phyloP scores from a whole-genome alignment of 2,797 vertebrate species.

The Falco novaeseelandiae region DNA sequence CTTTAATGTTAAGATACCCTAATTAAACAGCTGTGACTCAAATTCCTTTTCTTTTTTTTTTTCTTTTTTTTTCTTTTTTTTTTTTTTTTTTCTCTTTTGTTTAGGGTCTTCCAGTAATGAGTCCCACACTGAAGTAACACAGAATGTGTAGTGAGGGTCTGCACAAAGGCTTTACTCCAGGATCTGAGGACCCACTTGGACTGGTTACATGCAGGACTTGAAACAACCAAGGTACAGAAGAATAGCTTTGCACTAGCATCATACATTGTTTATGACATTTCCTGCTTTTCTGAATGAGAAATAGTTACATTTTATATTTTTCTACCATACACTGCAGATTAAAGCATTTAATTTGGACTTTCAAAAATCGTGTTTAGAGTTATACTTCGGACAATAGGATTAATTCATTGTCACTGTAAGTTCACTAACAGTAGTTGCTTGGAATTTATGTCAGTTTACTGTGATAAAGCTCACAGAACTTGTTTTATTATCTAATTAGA shows the following conservation, averaged over 20 bases:
- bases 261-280: neutral
- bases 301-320: neutral
- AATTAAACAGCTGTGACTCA: slow-evolving; percentile 57
- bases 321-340: neutral
- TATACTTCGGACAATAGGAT: slow-evolving; percentile 35
- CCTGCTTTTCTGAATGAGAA: neutral
- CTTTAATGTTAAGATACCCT: slow-evolving; percentile 20
- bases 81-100: neutral
- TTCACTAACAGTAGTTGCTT: slow-evolving; percentile 11
- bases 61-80: neutral
- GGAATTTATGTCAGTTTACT: slow-evolving; percentile 48
- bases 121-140: neutral
- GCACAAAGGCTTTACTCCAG: neutral
- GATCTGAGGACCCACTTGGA: neutral
- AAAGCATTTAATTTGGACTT: slow-evolving; percentile 28
- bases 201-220: neutral
- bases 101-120: neutral
- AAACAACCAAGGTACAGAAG: neutral
- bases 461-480: slow-evolving; percentile 29
- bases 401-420: slow-evolving; percentile 25
- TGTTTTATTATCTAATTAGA: slow-evolving; percentile 72
- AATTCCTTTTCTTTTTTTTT: neutral
- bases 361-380: neutral
- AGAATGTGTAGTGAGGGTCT: neutral
- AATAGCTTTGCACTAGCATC: neutral